These are phyloP conservation scores for Ophiothrix spiculata DNA, from an alignment of 35 echinoderm and acorn worm species.

Conservation along the genomic window DNA sequence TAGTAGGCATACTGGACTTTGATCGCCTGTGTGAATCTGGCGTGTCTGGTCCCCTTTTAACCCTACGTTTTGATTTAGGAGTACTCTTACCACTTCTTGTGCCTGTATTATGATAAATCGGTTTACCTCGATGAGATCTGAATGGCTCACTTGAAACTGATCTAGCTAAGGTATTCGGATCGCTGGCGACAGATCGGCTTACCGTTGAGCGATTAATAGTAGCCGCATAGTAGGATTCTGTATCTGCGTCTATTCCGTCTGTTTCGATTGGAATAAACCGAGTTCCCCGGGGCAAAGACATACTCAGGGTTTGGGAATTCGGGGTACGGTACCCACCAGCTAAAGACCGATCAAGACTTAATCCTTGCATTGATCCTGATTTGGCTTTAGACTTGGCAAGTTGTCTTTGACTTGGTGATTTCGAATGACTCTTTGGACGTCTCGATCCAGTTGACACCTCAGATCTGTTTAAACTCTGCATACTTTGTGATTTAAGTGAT, in stretches of 20 bases:
- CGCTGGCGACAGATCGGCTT: background rate
- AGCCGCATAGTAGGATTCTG: too few species aligned
- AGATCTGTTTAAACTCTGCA: background rate
- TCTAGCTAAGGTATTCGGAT: background rate
- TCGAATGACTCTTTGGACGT: too few species aligned
- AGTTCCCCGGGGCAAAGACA: background rate
- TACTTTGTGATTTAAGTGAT: background rate
- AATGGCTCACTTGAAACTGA: background rate
- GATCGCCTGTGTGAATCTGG: background rate
- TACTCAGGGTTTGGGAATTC: background rate
- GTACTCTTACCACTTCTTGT: background rate
- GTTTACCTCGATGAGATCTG: background rate
- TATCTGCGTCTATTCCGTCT: background rate
- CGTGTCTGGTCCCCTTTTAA: background rate
- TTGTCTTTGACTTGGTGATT: too few species aligned
- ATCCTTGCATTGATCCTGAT: background rate
- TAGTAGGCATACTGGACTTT: background rate
- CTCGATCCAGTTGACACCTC: background rate
- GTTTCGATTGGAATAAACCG: background rate
- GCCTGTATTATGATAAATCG: background rate
- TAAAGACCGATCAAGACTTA: background rate
- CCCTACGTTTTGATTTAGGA: background rate
- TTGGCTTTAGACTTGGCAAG: background rate
- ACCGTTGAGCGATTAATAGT: too few species aligned
- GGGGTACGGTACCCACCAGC: background rate